Evolutionary conservation across 2,888 invertebrate species (phyloP).

Genomic region (Eupithecia abbreviata): DNA sequence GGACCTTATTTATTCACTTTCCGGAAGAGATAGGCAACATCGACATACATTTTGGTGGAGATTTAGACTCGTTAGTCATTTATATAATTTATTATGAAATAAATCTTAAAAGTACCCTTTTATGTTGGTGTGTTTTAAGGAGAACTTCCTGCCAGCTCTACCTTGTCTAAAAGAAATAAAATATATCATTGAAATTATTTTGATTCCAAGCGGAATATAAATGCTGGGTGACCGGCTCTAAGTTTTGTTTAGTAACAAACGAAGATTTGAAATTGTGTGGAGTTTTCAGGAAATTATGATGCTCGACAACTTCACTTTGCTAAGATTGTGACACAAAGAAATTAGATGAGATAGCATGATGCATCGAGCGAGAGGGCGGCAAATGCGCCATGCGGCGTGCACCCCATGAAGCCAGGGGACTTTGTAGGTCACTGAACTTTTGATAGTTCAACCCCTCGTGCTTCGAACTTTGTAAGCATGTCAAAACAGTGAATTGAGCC

Average conservation of each 20-base stretch:
- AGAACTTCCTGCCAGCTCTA: not conserved
- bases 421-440: slow-evolving; percentile 76
- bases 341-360: slow-evolving; percentile 59
- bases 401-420: slow-evolving; percentile 77
- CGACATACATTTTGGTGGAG: slow-evolving; percentile 4
- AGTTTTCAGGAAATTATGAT: not conserved
- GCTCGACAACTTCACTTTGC: slow-evolving; percentile 6
- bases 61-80: not conserved
- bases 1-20: slow-evolving; percentile 47
- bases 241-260: not conserved
- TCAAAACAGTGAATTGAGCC: slow-evolving; percentile 42
- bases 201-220: not conserved
- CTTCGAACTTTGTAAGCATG: slow-evolving; percentile 50
- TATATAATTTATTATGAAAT: not conserved
- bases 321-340: slow-evolving; percentile 56
- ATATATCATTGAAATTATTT: not conserved
- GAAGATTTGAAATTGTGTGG: not conserved
- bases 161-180: not conserved
- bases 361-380: slow-evolving; percentile 62
- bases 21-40: slow-evolving; percentile 41
- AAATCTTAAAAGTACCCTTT: not conserved
- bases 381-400: slow-evolving; percentile 63
- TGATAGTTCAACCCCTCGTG: slow-evolving; percentile 63
- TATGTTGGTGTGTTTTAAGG: not conserved
- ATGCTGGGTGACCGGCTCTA: not conserved